Evolutionary conservation across 2,888 invertebrate species (phyloP), one percentile per base, ranked within the genome.

Genomic region (Exocentrus adspersus): DNA sequence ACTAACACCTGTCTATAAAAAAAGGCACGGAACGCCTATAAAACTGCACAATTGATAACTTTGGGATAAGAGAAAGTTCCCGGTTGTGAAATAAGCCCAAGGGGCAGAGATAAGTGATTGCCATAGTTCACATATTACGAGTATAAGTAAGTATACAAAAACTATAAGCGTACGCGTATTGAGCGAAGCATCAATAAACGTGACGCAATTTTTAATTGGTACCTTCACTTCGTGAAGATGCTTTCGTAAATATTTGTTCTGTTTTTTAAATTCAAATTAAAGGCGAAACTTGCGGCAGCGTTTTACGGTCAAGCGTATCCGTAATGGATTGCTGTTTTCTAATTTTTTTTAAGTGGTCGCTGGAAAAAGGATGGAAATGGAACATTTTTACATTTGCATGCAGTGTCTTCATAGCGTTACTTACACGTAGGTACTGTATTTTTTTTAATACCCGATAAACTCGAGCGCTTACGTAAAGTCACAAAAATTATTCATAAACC

Each of bases 131-230:
- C 30, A 3, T 28, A 16, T 30, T 12, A 9, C 7, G n/a, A 16
- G 28, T 21, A 30, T 6, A 50, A 50, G 30, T 30, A 50, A 32
- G 50, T 30, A 50, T 17, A 17, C 17, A n/a, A 2, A 16, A 21
- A 10, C 30, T 10, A 14, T 14, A 28, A 50, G 28, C 30, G 24
- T 21, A 19, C 30, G 30, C 16, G 17, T 14, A 50, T 28, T 50
- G 30, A 19, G 30, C 30, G 30, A 50, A 50, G 20, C 50, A 50
- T 50, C 50, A 50, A 50, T 50, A n/a, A 50, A 50, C 24, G 50
- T 30, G 50, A 50, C 30, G 50, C 50, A 50, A 50, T 30, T 17
- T n/a, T 50, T 30, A 28, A 28, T 50, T 50, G 50, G n/a, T 30
- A 50, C 50, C 30, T 50, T 50, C 50, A 30, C 30, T 30, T 30